Evolutionary conservation across 30 jellyfish, hydroid and myxozoan genomes (phyloP).

Genomic region (Aurelia aurita): DNA sequence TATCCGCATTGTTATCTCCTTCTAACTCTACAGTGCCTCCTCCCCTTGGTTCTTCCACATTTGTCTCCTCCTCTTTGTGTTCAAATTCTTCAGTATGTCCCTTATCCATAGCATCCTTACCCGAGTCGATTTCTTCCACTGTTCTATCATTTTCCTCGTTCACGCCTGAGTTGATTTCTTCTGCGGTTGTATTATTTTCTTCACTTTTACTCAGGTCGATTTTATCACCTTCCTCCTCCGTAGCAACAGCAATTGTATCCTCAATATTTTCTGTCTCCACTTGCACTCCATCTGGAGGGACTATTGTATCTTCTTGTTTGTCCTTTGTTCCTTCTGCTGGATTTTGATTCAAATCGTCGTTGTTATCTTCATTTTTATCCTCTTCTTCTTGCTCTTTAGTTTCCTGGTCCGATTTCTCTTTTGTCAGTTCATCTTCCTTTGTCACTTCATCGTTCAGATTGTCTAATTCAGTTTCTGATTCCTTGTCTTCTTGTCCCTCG

Average conservation of each 20-base stretch:
- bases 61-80: too few relatives aligned
- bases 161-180: conserved; percentile 5
- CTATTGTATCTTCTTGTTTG: background rate
- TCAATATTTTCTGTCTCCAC: background rate
- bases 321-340: background rate
- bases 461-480: too few relatives aligned
- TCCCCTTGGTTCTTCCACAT: too few relatives aligned
- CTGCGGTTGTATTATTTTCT: background rate
- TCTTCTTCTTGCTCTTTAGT: background rate
- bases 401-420: background rate
- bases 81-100: background rate
- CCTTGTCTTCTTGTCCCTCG: too few relatives aligned
- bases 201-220: background rate
- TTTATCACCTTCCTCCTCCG: too few relatives aligned
- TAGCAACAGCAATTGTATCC: too few relatives aligned
- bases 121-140: conserved; percentile 9
- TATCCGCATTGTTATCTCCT: too few relatives aligned
- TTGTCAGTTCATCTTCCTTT: background rate
- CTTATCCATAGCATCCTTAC: background rate
- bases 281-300: background rate
- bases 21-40: too few relatives aligned
- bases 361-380: background rate
- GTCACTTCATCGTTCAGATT: too few relatives aligned
- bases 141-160: background rate
- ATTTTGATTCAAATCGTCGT: background rate